Conservation (phyloP, 92 coral and sea anemone genomes). For the Desmophyllum pertusum region DNA sequence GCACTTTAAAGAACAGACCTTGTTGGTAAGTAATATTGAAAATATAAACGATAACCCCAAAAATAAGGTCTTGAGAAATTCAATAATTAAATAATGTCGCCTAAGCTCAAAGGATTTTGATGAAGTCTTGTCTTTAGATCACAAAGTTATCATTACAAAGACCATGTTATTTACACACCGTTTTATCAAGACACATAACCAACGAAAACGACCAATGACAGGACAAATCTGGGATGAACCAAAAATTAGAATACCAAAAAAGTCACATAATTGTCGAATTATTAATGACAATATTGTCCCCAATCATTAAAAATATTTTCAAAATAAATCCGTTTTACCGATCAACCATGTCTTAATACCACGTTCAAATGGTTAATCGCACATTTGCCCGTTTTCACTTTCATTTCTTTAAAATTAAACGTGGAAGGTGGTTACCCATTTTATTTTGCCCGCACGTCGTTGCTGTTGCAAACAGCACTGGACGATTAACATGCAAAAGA, state of each 20-base stretch:
- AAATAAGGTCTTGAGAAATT: not conserved
- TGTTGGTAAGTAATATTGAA: not conserved
- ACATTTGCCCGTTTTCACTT: not conserved
- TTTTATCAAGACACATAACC: not conserved
- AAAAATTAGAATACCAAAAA: constrained; percentile 21
- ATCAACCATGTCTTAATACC: constrained; percentile 12
- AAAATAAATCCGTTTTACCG: constrained; percentile 28
- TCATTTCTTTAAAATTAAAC: not conserved
- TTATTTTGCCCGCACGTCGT: not conserved
- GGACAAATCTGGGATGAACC: not conserved
- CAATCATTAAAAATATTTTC: constrained; percentile 19
- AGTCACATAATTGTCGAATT: constrained; percentile 31
- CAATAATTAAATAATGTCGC: not conserved
- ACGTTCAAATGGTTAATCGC: constrained; percentile 11
- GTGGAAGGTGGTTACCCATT: not conserved
- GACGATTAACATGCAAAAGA: constrained; percentile 20
- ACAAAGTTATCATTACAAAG: constrained; percentile 14
- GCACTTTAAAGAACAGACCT: not conserved
- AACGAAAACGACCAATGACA: constrained; percentile 18
- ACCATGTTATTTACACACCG: constrained; percentile 19
- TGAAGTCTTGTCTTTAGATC: not conserved
- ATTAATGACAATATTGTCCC: constrained; percentile 20
- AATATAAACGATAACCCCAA: not conserved
- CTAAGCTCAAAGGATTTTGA: not conserved
- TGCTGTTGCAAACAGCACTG: not conserved